Evolutionary conservation across 2,113 vertebrate species (phyloP), one percentile per base, ranked within the genome.

Genomic region (Elanus axillaris): DNA sequence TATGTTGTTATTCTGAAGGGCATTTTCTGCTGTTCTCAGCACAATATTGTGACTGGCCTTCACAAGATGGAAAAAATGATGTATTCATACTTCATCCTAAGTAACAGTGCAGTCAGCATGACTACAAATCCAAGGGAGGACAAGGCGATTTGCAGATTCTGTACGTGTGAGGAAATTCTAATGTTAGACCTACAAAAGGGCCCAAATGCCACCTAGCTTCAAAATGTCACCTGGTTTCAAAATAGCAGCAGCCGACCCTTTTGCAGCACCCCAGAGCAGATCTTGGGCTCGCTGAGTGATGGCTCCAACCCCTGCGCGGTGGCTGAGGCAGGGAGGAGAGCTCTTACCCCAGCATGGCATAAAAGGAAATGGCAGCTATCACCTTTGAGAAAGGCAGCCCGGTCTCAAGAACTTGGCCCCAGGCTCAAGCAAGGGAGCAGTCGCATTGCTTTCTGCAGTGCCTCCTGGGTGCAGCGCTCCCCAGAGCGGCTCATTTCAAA

Each of bases 21-120:
- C 21, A 64, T 95, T 94, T 96, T 96, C 86, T 93, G 96, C 94
- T 94, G 76, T 40, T 93, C 31, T 94, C 92, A 96, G 96, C 91
- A 94, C 79, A 95, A 91, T 91, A 38, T 68, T 84, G 63, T 79
- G 60, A 71, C 64, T 80, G 75, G 88, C 52, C 67, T 95, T 96
- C 85, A 53, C 45, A 42, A 92, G 67, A 91, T 42, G 50, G 71
- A 86, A 92, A 90, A 93, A 88, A 86, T 67, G 82, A 93, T 90
- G 40, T 31, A 80, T 88, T 74, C 59, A 80, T 86, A 34, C 48
- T 90, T 92, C 50, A 80, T 56, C 59, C 55, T 80, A 83, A 92
- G 80, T 94, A 86, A 80, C 75, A 81, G 73, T 15, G 9, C 84
- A 93, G 76, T 31, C 10, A 3, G 14, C 4, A 1, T 20, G 31